Evolutionary conservation across 2,888 invertebrate species (phyloP), one percentile per base, ranked within the genome.

Genomic region (Apamea monoglypha): DNA sequence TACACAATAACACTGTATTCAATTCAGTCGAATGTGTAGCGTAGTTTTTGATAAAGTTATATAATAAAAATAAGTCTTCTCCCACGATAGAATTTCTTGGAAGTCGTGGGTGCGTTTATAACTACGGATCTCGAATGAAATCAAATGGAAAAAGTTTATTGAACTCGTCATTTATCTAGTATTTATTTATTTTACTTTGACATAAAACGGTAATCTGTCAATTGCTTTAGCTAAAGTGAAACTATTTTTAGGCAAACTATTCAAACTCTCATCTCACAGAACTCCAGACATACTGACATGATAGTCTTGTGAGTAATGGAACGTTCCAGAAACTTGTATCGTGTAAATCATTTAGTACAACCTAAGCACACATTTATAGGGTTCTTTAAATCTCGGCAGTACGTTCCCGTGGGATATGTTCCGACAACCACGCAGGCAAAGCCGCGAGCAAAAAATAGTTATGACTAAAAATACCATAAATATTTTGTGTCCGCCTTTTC

Each of bases 1-100:
- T 88, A 72, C 74, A 78, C 71, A 80, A 85, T 81, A 83, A 78
- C 78, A 79, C 69, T 53, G 66, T 84, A 87, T 84, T 81, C 74
- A 84, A 81, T 85, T 75, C 78, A 84, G 10, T 74, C 32, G 73
- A 74, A 85, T 80, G 66, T 74, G 47, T 66, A 74, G 71, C 71
- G 29, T 81, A 32, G 86, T 78, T 56, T 77, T 53, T 78, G 78
- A 86, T 84, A 77, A 59, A 74, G 47, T 61, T 75, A 40, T 66
- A 47, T 5, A 16, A 10, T 64, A 18, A 53, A 83, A 69, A 66
- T 6, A 66, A 73, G 16, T 21, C 29, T 56, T 63, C 36, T 56
- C 2, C n/a, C 32, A 70, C 3, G 53, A 36, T 21, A 16, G 1
- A 29, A 47, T 61, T 59, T 29, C 3, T 36, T 44, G 25, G 59